Evolutionary conservation across 2,113 vertebrate genomes (phyloP).

Genomic region (Delphinapterus leucas): DNA sequence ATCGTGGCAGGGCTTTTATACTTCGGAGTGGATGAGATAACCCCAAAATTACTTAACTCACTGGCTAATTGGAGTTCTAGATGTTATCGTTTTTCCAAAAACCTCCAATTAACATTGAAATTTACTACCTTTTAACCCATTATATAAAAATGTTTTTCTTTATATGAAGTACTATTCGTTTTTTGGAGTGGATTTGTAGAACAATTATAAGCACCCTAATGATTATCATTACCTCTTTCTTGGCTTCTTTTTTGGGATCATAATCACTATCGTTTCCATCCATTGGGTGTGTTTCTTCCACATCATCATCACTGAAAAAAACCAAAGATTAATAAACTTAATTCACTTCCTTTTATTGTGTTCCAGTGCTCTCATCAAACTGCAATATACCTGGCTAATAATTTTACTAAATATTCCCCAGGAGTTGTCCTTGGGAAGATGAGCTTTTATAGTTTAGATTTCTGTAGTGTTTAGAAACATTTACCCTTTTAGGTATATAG

Average conservation of each 20-base stretch:
- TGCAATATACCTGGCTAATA: background rate
- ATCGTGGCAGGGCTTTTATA: background rate
- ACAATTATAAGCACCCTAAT: background rate
- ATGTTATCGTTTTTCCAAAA: background rate
- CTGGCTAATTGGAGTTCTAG: background rate
- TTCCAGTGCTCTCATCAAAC: background rate
- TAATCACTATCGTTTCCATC: slow-evolving; percentile 97
- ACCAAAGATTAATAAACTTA: slow-evolving; percentile 58
- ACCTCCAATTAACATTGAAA: background rate
- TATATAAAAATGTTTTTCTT: background rate
- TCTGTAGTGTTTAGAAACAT: slow-evolving; percentile 2
- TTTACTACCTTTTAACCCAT: background rate
- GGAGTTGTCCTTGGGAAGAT: background rate
- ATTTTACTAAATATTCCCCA: background rate
- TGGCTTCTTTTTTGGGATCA: slow-evolving; percentile 96
- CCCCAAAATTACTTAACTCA: background rate
- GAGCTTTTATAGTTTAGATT: background rate
- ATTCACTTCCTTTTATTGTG: slow-evolving; percentile 29
- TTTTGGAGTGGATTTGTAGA: background rate
- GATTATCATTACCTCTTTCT: slow-evolving; percentile 92
- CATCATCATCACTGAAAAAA: slow-evolving; percentile 92
- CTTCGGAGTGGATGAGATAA: background rate
- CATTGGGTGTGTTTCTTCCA: slow-evolving; percentile 93
- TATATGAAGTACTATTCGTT: background rate
- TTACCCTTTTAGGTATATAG: background rate